phyloP scores from a whole-genome alignment of 2,888 invertebrate species.

The Exocentrus adspersus region DNA sequence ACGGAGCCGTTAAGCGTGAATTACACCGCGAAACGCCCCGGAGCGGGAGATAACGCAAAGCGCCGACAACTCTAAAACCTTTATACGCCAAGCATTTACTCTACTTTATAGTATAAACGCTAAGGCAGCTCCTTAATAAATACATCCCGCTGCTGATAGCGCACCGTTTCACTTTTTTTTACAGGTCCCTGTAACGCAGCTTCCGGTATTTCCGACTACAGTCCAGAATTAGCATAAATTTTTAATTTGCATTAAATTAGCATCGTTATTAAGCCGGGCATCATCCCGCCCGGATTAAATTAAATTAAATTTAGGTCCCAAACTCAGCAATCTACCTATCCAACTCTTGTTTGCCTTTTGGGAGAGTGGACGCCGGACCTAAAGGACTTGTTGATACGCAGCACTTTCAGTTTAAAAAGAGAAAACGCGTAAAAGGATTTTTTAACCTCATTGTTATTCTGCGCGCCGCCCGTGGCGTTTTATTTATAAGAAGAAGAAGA shows the following conservation, averaged over 20 bases:
- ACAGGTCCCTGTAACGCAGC: background rate
- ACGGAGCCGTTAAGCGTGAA: background rate
- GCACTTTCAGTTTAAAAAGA: background rate
- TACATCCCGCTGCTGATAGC: no score
- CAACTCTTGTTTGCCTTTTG: no score
- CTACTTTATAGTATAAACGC: no score
- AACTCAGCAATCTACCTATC: background rate
- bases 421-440: background rate
- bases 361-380: background rate
- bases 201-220: background rate
- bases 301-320: background rate
- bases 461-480: background rate
- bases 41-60: no score
- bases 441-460: conserved; percentile 4
- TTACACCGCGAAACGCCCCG: no score
- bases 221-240: background rate
- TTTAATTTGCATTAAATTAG: conserved; percentile 1
- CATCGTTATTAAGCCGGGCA: background rate
- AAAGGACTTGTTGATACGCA: background rate
- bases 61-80: no score
- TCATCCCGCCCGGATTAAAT: background rate
- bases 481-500: background rate
- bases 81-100: background rate
- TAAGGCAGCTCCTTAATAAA: no score
- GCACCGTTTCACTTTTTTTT: background rate